phyloP scores from a whole-genome alignment of 2,797 vertebrate genomes.

The Epinephelus malabaricus region DNA sequence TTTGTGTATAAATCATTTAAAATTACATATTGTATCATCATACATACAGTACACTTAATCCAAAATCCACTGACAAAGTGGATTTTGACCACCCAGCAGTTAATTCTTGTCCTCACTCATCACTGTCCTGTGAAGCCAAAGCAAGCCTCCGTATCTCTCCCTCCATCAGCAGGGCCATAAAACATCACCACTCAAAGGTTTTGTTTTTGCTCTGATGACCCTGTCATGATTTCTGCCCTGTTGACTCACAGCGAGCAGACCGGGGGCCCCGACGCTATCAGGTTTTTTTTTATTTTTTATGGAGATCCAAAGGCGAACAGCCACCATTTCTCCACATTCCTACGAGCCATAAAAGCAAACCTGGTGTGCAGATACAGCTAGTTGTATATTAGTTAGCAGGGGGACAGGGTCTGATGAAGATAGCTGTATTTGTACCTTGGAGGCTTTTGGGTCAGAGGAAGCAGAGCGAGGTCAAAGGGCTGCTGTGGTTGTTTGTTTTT shows the following conservation, averaged over 20 bases:
- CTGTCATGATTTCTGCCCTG: constrained; percentile 60
- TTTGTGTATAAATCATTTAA: neutral
- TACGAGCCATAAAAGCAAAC: constrained; percentile 57
- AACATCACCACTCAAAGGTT: constrained; percentile 80
- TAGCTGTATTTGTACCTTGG: neutral
- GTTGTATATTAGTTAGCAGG: constrained; percentile 28
- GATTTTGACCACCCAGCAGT: neutral
- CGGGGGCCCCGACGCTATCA: constrained; percentile 16
- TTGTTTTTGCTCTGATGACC: constrained; percentile 67
- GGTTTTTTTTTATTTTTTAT: constrained; percentile 57
- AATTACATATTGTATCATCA: neutral
- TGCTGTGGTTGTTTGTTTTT: neutral
- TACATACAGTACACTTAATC: neutral
- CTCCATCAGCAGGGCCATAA: constrained; percentile 71
- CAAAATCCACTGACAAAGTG: neutral
- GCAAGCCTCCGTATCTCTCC: constrained; percentile 62
- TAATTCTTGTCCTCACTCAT: neutral
- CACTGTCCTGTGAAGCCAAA: constrained; percentile 51
- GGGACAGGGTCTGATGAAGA: neutral
- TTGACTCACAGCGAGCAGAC: constrained; percentile 40
- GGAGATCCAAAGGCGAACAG: constrained; percentile 55
- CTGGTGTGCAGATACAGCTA: constrained; percentile 9
- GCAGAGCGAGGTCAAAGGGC: neutral
- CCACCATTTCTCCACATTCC: constrained; percentile 55
- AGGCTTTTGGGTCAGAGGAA: constrained; percentile 4